Base-by-base conservation (phyloP, 2,888 invertebrate genomes). In the Geotrupes spiniger region DNA sequence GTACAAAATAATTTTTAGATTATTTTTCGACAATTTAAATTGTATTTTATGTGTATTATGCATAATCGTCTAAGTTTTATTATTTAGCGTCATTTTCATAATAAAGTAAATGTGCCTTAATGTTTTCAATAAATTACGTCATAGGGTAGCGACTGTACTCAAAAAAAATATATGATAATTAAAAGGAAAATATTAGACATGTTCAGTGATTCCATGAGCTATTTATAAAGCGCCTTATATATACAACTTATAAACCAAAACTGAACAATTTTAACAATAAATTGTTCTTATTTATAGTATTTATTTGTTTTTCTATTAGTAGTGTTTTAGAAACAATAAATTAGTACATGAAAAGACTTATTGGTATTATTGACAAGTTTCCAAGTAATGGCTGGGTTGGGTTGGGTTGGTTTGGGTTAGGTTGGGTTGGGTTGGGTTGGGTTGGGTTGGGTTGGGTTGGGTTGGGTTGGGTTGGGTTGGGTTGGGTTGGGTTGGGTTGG, bases 211-310 rank as follows among this genome's bases (percentile, higher is more conserved):
- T 36, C 43, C 46, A 46, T 40, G 38, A 36, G 45, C 33, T 46
- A 39, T 46, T 46, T 47, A 37, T 51, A 49, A 51, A 51, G 56
- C 53, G 56, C 56, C 56, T 56, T 54, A 56, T 49, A 52, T 37
- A 45, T 43, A 49, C 43, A 38, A 49, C 25, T 25, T 49, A 42
- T 43, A 49, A 49, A 49, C 42, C 48, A 42, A 49, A 49, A 49
- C 31, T 49, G 43, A 49, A 49, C 48, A 49, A 42, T 49, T 49
- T 43, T 42, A 38, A 38, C 33, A 49, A 49, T 49, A 49, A 49
- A 49, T 49, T 49, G 48, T 49, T 49, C 48, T 42, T 39, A 49
- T 49, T 49, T 49, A 26, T 49, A 49, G 29, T 39, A 36, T 42
- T 42, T 47, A 42, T 47, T 42, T 28, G 10, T 42, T 16, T 29